Percentiles rank a stretch among this genome's conserved stretches.
phyloP scores from a whole-genome alignment of 2,797 vertebrate species.

The Cephalopachus bancanus region DNA sequence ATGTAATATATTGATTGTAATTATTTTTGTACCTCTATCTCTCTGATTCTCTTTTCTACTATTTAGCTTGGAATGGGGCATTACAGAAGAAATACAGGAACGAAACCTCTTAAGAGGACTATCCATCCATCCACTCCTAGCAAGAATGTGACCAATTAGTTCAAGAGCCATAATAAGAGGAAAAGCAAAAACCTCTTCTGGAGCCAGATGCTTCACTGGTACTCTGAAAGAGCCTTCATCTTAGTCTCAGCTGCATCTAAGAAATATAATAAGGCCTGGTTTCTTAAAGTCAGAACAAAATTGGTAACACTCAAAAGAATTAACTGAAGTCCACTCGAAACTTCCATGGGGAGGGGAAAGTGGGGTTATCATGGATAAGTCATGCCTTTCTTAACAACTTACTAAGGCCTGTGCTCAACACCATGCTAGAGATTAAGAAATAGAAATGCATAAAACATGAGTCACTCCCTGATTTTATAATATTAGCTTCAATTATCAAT shows the following conservation, averaged over 20 bases:
- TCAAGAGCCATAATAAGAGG: not conserved
- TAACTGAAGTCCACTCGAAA: not conserved
- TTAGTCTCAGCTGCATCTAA: not conserved
- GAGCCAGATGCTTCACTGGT: not conserved
- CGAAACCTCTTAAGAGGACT: not conserved
- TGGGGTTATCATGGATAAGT: not conserved
- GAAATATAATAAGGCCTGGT: not conserved
- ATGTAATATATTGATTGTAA: not conserved
- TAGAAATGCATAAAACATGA: not conserved
- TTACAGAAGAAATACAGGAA: slow-evolving; percentile 4
- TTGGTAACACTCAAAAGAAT: not conserved
- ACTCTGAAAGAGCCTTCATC: not conserved
- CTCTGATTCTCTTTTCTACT: not conserved
- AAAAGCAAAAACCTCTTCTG: slow-evolving; percentile 19
- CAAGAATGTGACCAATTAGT: slow-evolving; percentile 29
- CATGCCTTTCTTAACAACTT: not conserved
- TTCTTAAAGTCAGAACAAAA: slow-evolving; percentile 27
- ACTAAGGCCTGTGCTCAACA: not conserved
- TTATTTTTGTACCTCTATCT: not conserved
- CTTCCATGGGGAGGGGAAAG: not conserved
- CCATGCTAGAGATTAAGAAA: slow-evolving; percentile 1
- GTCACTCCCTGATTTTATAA: not conserved
- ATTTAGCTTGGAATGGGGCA: not conserved
- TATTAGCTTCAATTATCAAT: not conserved
- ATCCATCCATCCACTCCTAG: not conserved